phyloP scores from a whole-genome alignment of 2,888 invertebrate genomes.

The Hirtodrosophila cameraria region DNA sequence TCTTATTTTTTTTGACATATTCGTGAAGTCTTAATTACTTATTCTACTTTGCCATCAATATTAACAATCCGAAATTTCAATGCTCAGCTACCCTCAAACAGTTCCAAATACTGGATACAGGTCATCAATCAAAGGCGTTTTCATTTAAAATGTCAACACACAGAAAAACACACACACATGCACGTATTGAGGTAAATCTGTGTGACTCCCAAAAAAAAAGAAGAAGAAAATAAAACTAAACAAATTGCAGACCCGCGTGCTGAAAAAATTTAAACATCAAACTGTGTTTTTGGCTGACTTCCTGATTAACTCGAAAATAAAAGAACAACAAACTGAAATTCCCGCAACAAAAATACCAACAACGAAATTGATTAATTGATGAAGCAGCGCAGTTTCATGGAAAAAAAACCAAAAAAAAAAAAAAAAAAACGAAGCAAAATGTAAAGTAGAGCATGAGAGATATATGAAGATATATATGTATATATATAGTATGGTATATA shows the following conservation, averaged over 20 bases:
- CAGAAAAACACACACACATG: conserved; percentile 16
- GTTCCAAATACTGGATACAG: conserved; percentile 39
- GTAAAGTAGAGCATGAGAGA: conserved; percentile 44
- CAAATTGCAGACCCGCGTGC: conserved; percentile 66
- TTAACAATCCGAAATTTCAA: conserved; percentile 35
- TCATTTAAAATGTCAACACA: conserved; percentile 67
- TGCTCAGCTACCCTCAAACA: conserved; percentile 14
- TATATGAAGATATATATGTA: conserved; percentile 16
- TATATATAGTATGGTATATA: conserved; percentile 1
- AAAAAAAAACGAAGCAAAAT: conserved; percentile 8
- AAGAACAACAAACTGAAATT: conserved; percentile 36
- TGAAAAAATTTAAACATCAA: conserved; percentile 72
- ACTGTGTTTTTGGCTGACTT: conserved; percentile 62
- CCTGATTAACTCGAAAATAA: conserved; percentile 71
- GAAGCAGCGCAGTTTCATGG: conserved; percentile 65
- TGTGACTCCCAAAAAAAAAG: conserved; percentile 29
- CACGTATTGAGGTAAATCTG: conserved; percentile 15
- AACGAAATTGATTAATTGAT: conserved; percentile 75
- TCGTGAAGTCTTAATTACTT: conserved; percentile 21
- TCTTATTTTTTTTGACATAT: not conserved
- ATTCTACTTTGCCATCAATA: conserved; percentile 3
- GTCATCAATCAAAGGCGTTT: conserved; percentile 67
- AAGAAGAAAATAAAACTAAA: too few relatives aligned
- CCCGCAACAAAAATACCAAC: conserved; percentile 56
- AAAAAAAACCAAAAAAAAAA: conserved; percentile 25